These are phyloP conservation scores for Charanyca ferruginea DNA, from an alignment of 2,888 invertebrate species.

Conservation along the genomic window DNA sequence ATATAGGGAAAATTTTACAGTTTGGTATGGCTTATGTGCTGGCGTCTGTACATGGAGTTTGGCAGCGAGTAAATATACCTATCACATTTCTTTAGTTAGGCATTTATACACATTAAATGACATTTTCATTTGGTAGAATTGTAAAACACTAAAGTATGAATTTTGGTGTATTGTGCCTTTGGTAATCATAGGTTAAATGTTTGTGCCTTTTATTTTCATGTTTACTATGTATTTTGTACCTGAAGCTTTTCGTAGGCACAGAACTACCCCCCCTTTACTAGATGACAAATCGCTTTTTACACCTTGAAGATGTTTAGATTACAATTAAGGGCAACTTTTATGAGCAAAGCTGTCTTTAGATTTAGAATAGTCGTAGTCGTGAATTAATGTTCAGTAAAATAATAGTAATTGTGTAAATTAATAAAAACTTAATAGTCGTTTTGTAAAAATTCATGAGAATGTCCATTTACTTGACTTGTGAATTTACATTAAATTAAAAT, in stretches of 20 bases:
- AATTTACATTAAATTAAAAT: slow-evolving; percentile 44
- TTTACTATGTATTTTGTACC: slow-evolving; percentile 84
- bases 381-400: slow-evolving; percentile 55
- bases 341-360: slow-evolving; percentile 64
- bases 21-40: too few species aligned
- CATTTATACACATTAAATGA: slow-evolving; percentile 37
- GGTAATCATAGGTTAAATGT: slow-evolving; percentile 84
- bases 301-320: slow-evolving; percentile 62
- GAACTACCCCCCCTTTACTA: slow-evolving; percentile 58
- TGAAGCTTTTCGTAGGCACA: slow-evolving; percentile 76
- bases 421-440: slow-evolving; percentile 31
- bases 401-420: slow-evolving; percentile 44
- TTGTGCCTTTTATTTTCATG: slow-evolving; percentile 88
- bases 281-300: slow-evolving; percentile 66
- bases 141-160: slow-evolving; percentile 69
- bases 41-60: not conserved
- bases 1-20: too few species aligned
- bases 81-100: slow-evolving; percentile 25
- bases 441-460: slow-evolving; percentile 59
- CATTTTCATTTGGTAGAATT: slow-evolving; percentile 53
- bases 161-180: slow-evolving; percentile 88
- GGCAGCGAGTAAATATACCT: slow-evolving; percentile 14
- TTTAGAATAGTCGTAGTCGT: slow-evolving; percentile 57
- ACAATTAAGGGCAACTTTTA: slow-evolving; percentile 61
- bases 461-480: slow-evolving; percentile 59